phyloP scores from a whole-genome alignment of 2,888 invertebrate species.

The Dasysyrphus albostriatus region DNA sequence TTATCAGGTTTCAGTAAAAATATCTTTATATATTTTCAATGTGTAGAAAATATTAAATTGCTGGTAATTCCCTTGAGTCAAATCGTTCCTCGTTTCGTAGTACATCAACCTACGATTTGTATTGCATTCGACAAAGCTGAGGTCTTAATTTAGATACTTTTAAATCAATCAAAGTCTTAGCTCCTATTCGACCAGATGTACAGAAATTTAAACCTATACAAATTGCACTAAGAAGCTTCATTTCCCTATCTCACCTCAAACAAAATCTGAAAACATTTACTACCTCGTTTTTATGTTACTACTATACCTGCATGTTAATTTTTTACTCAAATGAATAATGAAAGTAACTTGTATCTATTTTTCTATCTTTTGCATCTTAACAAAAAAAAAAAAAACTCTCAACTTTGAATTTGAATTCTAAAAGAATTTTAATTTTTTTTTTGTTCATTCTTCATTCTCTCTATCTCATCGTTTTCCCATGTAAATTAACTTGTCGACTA shows the following conservation, averaged over 20 bases:
- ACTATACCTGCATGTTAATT: neutral
- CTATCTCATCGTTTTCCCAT: constrained; percentile 34
- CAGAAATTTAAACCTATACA: neutral
- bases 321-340: neutral
- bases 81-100: too few species aligned
- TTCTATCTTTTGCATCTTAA: neutral
- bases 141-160: too few species aligned
- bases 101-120: too few species aligned
- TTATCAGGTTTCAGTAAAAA: too few species aligned
- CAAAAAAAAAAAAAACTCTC: neutral
- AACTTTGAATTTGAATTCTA: constrained; percentile 9
- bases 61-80: too few species aligned
- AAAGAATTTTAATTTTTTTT: constrained; percentile 34
- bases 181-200: too few species aligned
- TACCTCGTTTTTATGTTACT: neutral
- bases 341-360: constrained; percentile 1
- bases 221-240: neutral
- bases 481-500: constrained; percentile 41
- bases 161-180: too few species aligned
- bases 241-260: neutral
- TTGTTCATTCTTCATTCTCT: constrained; percentile 1
- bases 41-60: too few species aligned
- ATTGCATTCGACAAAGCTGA: too few species aligned
- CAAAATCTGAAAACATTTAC: neutral
- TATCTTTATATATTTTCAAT: too few species aligned